Percentiles rank a stretch among this genome's conserved stretches.
Conservation (phyloP, 2,888 invertebrate genomes). For the Xanthorhoe spadicearia region DNA sequence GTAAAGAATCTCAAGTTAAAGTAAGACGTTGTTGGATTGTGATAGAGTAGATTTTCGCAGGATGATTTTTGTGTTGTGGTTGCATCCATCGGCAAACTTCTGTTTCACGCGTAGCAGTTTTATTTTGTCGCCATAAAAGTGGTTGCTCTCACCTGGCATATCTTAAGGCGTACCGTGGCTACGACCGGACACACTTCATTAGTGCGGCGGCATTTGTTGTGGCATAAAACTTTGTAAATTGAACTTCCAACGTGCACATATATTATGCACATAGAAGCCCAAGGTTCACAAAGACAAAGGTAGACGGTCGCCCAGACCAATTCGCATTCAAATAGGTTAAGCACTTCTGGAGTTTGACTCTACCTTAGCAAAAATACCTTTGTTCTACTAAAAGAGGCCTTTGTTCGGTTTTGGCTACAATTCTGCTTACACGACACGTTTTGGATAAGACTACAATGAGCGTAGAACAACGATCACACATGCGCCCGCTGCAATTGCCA, state of each 20-base stretch:
- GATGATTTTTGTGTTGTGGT: slow-evolving; percentile 52
- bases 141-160: slow-evolving; percentile 66
- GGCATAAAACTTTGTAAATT: slow-evolving; percentile 51
- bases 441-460: slow-evolving; percentile 65
- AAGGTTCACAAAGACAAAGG: neutral
- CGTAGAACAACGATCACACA: slow-evolving; percentile 69
- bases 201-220: slow-evolving; percentile 49
- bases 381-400: neutral
- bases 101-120: slow-evolving; percentile 67
- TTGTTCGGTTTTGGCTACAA: slow-evolving; percentile 46
- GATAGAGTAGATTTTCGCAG: slow-evolving; percentile 52
- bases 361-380: slow-evolving; percentile 5
- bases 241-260: slow-evolving; percentile 28
- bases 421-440: slow-evolving; percentile 75
- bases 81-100: slow-evolving; percentile 61
- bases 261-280: neutral
- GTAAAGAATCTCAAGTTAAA: slow-evolving; percentile 48
- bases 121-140: slow-evolving; percentile 71
- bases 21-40: slow-evolving; percentile 50
- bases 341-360: neutral
- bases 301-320: neutral
- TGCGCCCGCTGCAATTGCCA: slow-evolving; percentile 69
- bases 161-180: slow-evolving; percentile 60
- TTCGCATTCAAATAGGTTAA: slow-evolving; percentile 1
- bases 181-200: slow-evolving; percentile 67